Conservation (phyloP, 2,113 vertebrate species). For the Desmodus rotundus region DNA sequence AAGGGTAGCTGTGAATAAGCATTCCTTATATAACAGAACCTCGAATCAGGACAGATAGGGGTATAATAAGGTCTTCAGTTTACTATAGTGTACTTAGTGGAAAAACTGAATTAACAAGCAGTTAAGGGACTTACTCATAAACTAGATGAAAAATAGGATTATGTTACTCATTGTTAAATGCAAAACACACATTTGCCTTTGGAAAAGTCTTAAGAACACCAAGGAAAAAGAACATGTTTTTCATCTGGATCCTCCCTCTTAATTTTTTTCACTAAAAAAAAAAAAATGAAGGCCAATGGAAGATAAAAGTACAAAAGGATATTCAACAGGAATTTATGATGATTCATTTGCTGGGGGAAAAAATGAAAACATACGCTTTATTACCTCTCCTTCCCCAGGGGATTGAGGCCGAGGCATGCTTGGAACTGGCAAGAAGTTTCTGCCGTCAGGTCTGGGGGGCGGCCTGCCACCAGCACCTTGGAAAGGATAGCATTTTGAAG, state of each 20-base stretch:
- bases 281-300: background rate
- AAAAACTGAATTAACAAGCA: background rate
- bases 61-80: background rate
- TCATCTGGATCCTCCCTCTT: background rate
- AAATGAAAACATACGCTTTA: background rate
- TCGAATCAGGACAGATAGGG: background rate
- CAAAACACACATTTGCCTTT: background rate
- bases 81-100: background rate
- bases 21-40: background rate
- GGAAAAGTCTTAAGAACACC: background rate
- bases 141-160: background rate
- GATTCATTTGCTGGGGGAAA: background rate
- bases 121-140: background rate
- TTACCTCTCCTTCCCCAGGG: slow-evolving; percentile 73
- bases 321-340: background rate
- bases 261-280: background rate
- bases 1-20: background rate
- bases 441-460: slow-evolving; percentile 76
- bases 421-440: slow-evolving; percentile 73
- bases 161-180: background rate
- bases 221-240: background rate
- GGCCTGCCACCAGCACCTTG: slow-evolving; percentile 72
- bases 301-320: background rate
- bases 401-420: slow-evolving; percentile 65
- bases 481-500: background rate